Evolutionary conservation across 2,888 invertebrate species (phyloP), one percentile per base, ranked within the genome.

Genomic region (Drosophila fungiperda): DNA sequence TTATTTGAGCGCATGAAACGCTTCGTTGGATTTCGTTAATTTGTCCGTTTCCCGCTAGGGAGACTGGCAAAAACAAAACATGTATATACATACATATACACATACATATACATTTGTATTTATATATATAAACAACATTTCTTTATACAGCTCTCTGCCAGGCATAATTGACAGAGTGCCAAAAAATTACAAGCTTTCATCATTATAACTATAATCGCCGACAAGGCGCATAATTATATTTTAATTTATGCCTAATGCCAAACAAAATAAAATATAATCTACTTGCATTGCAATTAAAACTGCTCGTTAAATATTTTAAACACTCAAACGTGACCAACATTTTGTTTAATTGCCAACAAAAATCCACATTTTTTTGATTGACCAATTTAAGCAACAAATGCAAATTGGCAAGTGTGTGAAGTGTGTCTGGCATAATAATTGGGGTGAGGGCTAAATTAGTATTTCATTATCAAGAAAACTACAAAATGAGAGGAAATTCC

Each of bases 1-100:
- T 92, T 92, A 92, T 92, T 91, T 90, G 90, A 87, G 88, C 91
- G 87, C 88, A 92, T 92, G 92, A 91, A 91, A 92, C 90, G 92
- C 92, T 92, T 92, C 91, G 91, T 87, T 92, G 92, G 83, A 80
- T 90, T 90, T 91, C 88, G 92, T 91, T 92, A 92, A 92, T 92
- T 92, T 92, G 91, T 77, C 86, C 89, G 89, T 89, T 90, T 91
- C 79, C 88, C 90, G 90, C 86, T 73, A 63, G 50, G 70, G 71
- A 73, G 54, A 62, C 64, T 68, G 65, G 59, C 74, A 65, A 55
- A 58, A 66, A 49, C 49, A 36, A 57, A 57, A 62, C 42, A 38
- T 45, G 12, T 33, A 5, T 36, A 2, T 35, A 55, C 3, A 50
- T 32, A 49, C 9, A 11, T 12, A 45, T n/a, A 49, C 15, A 55